Evolutionary conservation across 2,888 invertebrate species (phyloP), one percentile per base, ranked within the genome.

Genomic region (Bruchidius siliquastri): DNA sequence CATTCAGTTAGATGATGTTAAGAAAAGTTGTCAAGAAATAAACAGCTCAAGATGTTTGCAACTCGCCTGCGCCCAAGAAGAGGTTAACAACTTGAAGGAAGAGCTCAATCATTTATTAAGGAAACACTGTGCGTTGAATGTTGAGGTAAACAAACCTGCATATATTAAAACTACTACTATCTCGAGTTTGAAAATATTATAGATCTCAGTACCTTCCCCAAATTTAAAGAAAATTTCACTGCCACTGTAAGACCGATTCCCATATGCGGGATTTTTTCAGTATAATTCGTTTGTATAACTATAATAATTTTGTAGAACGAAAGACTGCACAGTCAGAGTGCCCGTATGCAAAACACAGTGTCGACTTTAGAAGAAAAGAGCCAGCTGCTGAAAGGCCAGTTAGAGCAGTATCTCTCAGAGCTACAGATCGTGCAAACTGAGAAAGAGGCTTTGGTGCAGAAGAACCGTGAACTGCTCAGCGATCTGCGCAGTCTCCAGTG

Each of bases 221-320:
- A 26, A 4, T 8, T 26, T 26, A 4, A 26, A 26, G n/a, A n/a
- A 26, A 2, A 26, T 26, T 26, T 26, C 8, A 26, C 8, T 4
- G 8, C 8, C 8, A 26, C 26, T 26, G 26, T 26, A 26, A 26
- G 8, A 26, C 26, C 26, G 8, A 2, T 4, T 26, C 3, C 2
- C 2, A 26, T 26, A 4, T 26, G 26, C 26, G 26, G 8, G 26
- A 8, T 8, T 8, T 4, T 26, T 26, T 26, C 20, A 21, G 21
- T 70, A 22, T 66, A 67, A 71, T 69, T 71, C 26, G 8, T 8
- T 4, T 26, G 26, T 26, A 26, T 26, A 26, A n/a, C n/a, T n/a
- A n/a, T n/a, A n/a, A n/a, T n/a, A n/a, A 72, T 70, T 74, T 81
- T 80, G 22, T 69, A 84, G 84, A 85, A 84, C 76, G 84, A 85